Conservation (phyloP, 2,113 vertebrate species). For the Acanthisitta chloris region DNA sequence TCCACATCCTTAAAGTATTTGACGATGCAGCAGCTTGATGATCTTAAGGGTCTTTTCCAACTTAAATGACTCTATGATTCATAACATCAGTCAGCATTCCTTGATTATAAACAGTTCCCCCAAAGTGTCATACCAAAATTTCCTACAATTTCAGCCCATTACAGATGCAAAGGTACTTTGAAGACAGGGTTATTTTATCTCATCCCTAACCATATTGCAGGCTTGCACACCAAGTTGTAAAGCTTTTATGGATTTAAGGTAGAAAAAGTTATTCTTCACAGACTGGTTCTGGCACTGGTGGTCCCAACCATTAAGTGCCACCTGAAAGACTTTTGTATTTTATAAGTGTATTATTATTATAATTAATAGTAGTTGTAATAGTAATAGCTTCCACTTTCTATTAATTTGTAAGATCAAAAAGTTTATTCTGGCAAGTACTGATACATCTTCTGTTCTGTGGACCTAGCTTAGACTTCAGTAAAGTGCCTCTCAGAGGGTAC, state of each 20-base stretch:
- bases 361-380: background rate
- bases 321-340: background rate
- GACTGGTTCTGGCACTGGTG: background rate
- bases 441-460: background rate
- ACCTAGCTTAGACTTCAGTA: background rate
- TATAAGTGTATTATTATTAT: background rate
- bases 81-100: background rate
- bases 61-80: background rate
- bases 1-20: background rate
- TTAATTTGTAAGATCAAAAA: background rate
- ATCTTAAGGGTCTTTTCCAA: background rate
- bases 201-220: background rate
- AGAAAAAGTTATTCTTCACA: background rate
- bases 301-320: background rate
- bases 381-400: background rate
- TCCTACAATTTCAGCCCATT: background rate
- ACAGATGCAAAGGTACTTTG: background rate
- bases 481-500: background rate
- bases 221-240: background rate
- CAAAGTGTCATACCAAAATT: background rate
- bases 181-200: background rate
- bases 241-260: background rate
- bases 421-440: background rate
- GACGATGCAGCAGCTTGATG: background rate
- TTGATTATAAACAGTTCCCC: background rate